Evolutionary conservation across 2,113 vertebrate species (phyloP).

Genomic region (Xenotilapia caudafasciata): DNA sequence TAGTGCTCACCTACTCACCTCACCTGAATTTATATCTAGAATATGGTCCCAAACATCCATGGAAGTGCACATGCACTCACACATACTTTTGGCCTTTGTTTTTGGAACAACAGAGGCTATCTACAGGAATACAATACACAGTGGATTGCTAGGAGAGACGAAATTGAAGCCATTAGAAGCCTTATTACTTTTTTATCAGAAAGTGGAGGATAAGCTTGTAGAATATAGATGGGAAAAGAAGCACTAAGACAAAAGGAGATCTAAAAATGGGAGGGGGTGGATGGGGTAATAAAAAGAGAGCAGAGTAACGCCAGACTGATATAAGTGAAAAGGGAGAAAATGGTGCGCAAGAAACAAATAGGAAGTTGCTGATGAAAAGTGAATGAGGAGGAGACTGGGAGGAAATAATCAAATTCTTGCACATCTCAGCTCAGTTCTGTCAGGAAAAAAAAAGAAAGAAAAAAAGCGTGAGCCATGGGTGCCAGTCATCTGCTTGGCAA

Average conservation of each 20-base stretch:
- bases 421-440: slow-evolving; percentile 21
- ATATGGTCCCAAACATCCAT: background rate
- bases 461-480: background rate
- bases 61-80: background rate
- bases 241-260: background rate
- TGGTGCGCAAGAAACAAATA: background rate
- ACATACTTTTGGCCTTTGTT: slow-evolving; percentile 44
- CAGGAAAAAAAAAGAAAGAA: background rate
- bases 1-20: background rate
- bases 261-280: background rate
- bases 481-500: slow-evolving; percentile 32
- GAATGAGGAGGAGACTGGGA: slow-evolving; percentile 2
- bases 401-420: slow-evolving; percentile 38
- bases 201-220: slow-evolving; percentile 49
- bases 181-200: slow-evolving; percentile 78
- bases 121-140: slow-evolving; percentile 58
- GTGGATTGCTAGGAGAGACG: slow-evolving; percentile 37
- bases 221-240: slow-evolving; percentile 26
- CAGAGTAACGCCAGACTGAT: background rate
- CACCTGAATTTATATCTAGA: background rate
- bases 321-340: slow-evolving; percentile 17
- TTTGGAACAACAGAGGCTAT: slow-evolving; percentile 61
- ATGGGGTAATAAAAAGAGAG: background rate
- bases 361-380: slow-evolving; percentile 17
- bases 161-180: slow-evolving; percentile 70